phyloP scores from a whole-genome alignment of 2,113 vertebrate species.

The Coryphaenoides rupestris region DNA sequence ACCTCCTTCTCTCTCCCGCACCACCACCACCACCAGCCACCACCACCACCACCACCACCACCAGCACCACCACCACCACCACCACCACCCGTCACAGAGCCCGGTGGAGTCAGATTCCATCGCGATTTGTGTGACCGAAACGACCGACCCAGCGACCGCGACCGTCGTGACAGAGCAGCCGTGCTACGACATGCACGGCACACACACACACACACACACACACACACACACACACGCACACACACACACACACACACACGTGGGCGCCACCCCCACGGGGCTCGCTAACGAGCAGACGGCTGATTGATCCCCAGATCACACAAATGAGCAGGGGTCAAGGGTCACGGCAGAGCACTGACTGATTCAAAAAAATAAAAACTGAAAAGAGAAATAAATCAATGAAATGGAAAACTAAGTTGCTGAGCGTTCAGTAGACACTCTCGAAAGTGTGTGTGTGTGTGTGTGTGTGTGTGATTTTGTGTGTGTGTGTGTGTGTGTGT shows the following conservation, averaged over 20 bases:
- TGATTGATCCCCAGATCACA: slow-evolving; percentile 68
- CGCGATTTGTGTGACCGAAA: too few species aligned
- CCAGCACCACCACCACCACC: slow-evolving; percentile 3
- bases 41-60: background rate
- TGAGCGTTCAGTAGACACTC: background rate
- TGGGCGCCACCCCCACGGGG: too few species aligned
- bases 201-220: background rate
- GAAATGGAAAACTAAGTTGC: background rate
- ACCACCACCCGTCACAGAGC: slow-evolving; percentile 6
- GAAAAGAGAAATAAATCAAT: too few species aligned
- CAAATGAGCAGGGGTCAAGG: slow-evolving; percentile 52
- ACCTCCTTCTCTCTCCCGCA: background rate
- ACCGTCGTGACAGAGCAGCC: slow-evolving; percentile 46
- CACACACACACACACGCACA: background rate
- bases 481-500: slow-evolving; percentile 3
- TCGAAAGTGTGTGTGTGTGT: background rate
- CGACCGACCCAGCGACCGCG: slow-evolving; percentile 15
- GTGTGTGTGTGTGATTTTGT: background rate
- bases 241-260: background rate
- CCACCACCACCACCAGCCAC: slow-evolving; percentile 38
- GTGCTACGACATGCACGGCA: slow-evolving; percentile 29
- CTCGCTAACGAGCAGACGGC: slow-evolving; percentile 35
- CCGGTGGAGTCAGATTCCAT: too few species aligned
- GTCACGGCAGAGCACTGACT: too few species aligned
- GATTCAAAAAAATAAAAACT: too few species aligned